Evolutionary conservation across 2,797 vertebrate genomes (phyloP), one percentile per base, ranked within the genome.

Genomic region (Gobionotothen gibberifrons): DNA sequence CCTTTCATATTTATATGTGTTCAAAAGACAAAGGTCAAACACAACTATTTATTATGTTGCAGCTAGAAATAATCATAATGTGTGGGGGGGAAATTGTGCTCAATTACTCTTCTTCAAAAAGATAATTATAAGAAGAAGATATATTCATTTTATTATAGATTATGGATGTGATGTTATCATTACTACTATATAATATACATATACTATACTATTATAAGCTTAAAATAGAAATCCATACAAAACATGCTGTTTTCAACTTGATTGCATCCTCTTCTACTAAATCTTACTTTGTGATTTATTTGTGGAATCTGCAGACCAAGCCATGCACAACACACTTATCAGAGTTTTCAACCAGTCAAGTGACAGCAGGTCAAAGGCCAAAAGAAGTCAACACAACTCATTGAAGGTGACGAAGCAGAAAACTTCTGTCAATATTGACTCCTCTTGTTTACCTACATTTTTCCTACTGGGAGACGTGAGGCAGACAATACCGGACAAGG

Each of bases 401-500:
- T 61, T 69, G 44, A 85, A 70, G 51, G 83, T 63, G 77, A 88
- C 79, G 81, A 84, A 79, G 78, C 14, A 3, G 57, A 51, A 74
- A 56, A 72, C 67, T 74, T 13, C 0, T 65, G 69, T 89, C 86
- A 93, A 93, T 91, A 94, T 93, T 93, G 87, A 85, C 86, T 61
- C 48, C 69, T 47, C 75, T 59, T 86, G 71, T 81, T 65, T 83
- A 66, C 49, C 47, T 61, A 69, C 85, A 89, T 90, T 92, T 86
- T 79, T 84, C 63, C 72, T 47, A 40, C 86, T 72, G 78, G 72
- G 85, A 85, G 53, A 80, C 64, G 39, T 66, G 66, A 69, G 66
- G 46, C 49, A 56, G 61, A 86, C 75, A 85, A 88, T 69, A 64
- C 32, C 32, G 32, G 8, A 36, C 47, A 72, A 78, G 55, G 57